These are phyloP conservation scores for Dendrocincla fuliginosa DNA, from an alignment of 2,797 vertebrate genomes.

Conservation along the genomic window DNA sequence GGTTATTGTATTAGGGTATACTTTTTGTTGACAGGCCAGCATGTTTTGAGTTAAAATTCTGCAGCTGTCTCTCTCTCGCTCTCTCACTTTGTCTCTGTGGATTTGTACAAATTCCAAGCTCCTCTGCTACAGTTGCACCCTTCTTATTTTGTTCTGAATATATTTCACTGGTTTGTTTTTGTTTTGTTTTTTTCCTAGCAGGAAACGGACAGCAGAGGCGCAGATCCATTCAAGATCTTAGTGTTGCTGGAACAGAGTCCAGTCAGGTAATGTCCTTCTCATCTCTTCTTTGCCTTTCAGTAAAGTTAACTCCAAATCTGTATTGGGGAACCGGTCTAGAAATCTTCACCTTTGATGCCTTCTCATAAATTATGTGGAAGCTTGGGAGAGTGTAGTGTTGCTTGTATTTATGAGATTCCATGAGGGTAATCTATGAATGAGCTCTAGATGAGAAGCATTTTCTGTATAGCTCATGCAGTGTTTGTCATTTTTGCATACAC, in stretches of 20 bases:
- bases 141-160: slow-evolving; percentile 56
- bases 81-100: slow-evolving; percentile 62
- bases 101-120: slow-evolving; percentile 76
- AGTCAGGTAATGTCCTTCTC: slow-evolving; percentile 84
- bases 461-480: background rate
- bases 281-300: slow-evolving; percentile 11
- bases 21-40: slow-evolving; percentile 73
- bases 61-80: slow-evolving; percentile 77
- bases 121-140: slow-evolving; percentile 68
- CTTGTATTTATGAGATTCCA: background rate
- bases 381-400: background rate
- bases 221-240: slow-evolving; percentile 95
- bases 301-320: background rate
- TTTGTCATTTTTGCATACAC: background rate
- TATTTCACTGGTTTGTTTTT: slow-evolving; percentile 70
- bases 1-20: slow-evolving; percentile 74
- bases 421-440: slow-evolving; percentile 15
- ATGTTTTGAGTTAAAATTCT: slow-evolving; percentile 80
- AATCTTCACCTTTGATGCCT: slow-evolving; percentile 18
- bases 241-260: slow-evolving; percentile 87
- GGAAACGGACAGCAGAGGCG: slow-evolving; percentile 92
- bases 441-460: background rate
- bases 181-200: slow-evolving; percentile 75
- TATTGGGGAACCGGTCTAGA: background rate
- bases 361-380: background rate